phyloP scores from a whole-genome alignment of 1,140 invertebrate species.

The Drosophila equinoxialis region DNA sequence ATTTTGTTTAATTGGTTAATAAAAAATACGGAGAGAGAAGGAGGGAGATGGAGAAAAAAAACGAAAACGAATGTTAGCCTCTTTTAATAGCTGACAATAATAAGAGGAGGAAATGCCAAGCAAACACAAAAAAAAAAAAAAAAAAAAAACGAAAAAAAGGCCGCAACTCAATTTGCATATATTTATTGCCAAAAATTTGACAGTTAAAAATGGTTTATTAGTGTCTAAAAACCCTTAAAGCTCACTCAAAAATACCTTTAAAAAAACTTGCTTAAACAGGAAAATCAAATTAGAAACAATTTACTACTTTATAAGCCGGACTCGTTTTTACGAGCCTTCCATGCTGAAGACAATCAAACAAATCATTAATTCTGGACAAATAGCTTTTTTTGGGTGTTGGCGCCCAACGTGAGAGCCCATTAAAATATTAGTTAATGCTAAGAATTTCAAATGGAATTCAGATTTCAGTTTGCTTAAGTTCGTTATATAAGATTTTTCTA shows the following conservation, averaged over 20 bases:
- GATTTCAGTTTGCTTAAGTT: too few relatives aligned
- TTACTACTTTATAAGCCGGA: background rate
- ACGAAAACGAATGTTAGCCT: background rate
- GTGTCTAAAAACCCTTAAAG: slow-evolving; percentile 54
- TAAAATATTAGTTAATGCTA: too few relatives aligned
- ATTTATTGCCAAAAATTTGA: slow-evolving; percentile 39
- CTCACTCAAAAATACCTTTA: slow-evolving; percentile 33
- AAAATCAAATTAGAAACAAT: background rate
- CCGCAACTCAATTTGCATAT: slow-evolving; percentile 53
- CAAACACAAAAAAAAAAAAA: background rate
- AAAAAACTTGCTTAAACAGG: slow-evolving; percentile 33
- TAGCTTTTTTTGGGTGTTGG: too few relatives aligned
- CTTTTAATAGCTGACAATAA: slow-evolving; percentile 41
- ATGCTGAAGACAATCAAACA: background rate
- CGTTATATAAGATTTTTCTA: too few relatives aligned
- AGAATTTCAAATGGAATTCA: too few relatives aligned
- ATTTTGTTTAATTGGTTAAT: slow-evolving; percentile 56
- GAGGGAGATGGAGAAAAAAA: slow-evolving; percentile 13
- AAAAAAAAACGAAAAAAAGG: background rate
- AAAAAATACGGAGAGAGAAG: slow-evolving; percentile 19
- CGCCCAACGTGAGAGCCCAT: too few relatives aligned
- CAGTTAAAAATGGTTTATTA: slow-evolving; percentile 54
- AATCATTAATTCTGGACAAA: background rate
- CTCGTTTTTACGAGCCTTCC: background rate
- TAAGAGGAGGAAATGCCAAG: slow-evolving; percentile 58